Base-by-base conservation (phyloP, 2,888 invertebrate genomes). In the Ormyrus rosae region DNA sequence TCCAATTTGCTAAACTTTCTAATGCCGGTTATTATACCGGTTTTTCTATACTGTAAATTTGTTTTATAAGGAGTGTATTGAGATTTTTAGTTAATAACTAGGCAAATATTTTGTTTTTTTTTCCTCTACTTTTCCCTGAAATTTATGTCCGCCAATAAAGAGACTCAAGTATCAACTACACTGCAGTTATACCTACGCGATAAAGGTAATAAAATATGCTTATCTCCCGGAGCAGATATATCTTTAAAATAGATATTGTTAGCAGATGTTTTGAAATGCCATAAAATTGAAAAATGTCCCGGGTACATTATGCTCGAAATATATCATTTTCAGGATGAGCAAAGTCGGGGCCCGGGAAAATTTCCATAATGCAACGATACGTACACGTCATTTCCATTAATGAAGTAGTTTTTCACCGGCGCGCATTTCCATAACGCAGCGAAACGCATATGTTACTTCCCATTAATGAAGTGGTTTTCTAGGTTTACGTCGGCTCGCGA, bases 1-100 rank as follows among this genome's bases (percentile, higher is more conserved):
- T 79, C 69, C 73, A 79, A 79, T 79, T 69, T 74, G 73, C 51
- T 74, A 56, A 79, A 73, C 51, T 64, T 69, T 61, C 55, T 19
- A 45, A 19, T 11, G 34, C 50, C 19, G 19, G 11, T 65, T n/a
- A n/a, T 46, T 34, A 51, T 56, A 72, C 53, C 68, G 63, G 65
- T 77, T 70, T 50, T 46, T 46, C 46, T 11, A 4, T 2, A 53
- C 11, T 50, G 13, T 65, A 51, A 71, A 71, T 70, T n/a, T 64
- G n/a, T 64, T 69, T 70, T 77, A 68, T 13, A 9, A 34, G 61
- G 5, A 46, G 6, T 34, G 34, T 34, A 34, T 34, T 34, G 34
- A 34, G 34, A 34, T 34, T 34, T 34, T 2, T 34, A 34, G 34
- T 34, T 56, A 65, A 65, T n/a, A 55, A 50, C 55, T 34, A 1